A percentile compares a stretch with the other conserved stretches of the same genome.
Evolutionary conservation across 2,113 vertebrate species (phyloP).

Genomic region (Nycticebus coucang): DNA sequence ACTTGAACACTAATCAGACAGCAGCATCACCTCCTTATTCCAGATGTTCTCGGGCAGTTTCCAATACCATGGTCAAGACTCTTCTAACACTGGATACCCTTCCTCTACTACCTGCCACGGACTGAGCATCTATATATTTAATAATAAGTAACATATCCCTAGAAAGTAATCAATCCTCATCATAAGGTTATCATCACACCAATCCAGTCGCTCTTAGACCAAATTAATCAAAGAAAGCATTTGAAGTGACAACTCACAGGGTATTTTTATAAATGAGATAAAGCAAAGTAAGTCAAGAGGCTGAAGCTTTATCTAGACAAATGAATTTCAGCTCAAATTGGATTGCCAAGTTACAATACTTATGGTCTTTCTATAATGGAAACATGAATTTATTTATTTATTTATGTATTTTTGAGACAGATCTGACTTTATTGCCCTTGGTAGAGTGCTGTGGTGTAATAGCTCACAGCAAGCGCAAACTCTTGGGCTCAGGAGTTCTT

Average conservation of each 20-base stretch:
- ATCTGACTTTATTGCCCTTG: no score
- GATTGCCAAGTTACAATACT: constrained; percentile 21
- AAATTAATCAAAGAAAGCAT: neutral
- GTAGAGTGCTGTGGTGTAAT: no score
- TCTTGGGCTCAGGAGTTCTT: no score
- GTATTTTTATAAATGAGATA: neutral
- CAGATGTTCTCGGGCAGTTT: neutral
- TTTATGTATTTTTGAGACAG: no score
- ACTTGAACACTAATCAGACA: neutral
- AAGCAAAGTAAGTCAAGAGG: neutral
- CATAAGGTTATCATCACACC: neutral
- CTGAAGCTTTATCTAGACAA: neutral
- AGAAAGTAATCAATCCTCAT: neutral
- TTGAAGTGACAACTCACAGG: neutral
- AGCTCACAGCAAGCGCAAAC: no score
- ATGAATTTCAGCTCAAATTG: constrained; percentile 24
- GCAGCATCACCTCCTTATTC: neutral
- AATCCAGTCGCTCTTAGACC: neutral
- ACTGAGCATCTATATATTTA: neutral
- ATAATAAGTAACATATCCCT: neutral
- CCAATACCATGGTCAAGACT: neutral
- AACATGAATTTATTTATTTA: neutral
- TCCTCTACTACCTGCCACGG: neutral
- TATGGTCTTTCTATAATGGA: neutral
- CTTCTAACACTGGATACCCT: neutral